These are phyloP conservation scores for Eulemur macaco DNA, from an alignment of 2,113 vertebrate species.

Conservation along the genomic window DNA sequence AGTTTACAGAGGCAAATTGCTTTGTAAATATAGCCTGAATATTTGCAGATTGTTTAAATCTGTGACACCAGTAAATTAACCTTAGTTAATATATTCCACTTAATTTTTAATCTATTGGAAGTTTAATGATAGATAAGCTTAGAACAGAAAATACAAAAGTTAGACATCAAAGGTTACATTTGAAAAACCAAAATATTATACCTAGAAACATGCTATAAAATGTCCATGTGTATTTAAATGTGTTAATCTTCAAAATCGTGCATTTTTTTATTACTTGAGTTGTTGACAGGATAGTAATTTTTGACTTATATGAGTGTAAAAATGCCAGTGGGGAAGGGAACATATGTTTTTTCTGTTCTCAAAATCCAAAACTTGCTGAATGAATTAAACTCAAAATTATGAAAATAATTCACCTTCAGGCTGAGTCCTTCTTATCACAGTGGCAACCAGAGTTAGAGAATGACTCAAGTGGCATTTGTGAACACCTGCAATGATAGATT, in stretches of 20 bases:
- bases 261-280: not conserved
- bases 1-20: not conserved
- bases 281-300: conserved; percentile 32
- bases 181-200: conserved; percentile 9
- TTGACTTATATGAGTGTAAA: conserved; percentile 45
- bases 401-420: conserved; percentile 52
- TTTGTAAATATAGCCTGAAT: conserved; percentile 9
- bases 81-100: not conserved
- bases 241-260: conserved; percentile 1
- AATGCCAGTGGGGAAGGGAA: conserved; percentile 42
- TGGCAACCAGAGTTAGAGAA: not conserved
- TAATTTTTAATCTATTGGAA: conserved; percentile 29
- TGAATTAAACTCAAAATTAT: conserved; percentile 61
- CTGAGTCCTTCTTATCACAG: not conserved
- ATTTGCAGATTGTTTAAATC: not conserved
- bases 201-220: not conserved
- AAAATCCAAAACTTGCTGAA: conserved; percentile 60
- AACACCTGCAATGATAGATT: not conserved
- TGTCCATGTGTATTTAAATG: not conserved
- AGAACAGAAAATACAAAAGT: not conserved
- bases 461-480: not conserved
- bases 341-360: conserved; percentile 52
- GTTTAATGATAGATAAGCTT: not conserved
- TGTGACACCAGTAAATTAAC: not conserved
- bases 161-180: not conserved